Evolutionary conservation across 2,797 vertebrate species (phyloP).

Genomic region (Staurois parvus): DNA sequence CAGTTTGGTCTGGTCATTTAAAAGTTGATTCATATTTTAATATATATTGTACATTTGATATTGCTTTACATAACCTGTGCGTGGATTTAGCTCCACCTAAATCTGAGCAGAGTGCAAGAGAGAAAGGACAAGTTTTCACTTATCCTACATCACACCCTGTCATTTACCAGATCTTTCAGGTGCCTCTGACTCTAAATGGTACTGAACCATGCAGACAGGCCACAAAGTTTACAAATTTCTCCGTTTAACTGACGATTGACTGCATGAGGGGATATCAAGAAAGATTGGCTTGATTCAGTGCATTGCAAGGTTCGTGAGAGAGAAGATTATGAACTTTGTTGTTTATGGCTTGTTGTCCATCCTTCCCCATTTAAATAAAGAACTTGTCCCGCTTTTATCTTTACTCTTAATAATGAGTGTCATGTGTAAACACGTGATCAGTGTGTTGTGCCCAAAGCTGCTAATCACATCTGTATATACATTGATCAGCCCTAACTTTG

Average conservation of each 20-base stretch:
- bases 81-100: background rate
- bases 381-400: background rate
- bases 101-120: background rate
- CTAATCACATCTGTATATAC: too few relatives aligned
- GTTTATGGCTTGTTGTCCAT: background rate
- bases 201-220: background rate
- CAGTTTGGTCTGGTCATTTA: background rate
- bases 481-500: too few relatives aligned
- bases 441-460: too few relatives aligned
- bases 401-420: background rate
- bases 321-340: background rate
- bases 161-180: too few relatives aligned
- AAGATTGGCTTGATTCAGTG: background rate
- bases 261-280: background rate
- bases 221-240: background rate
- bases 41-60: too few relatives aligned
- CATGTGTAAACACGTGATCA: too few relatives aligned
- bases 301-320: background rate
- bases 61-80: background rate
- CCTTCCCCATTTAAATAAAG: background rate
- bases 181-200: background rate
- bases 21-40: too few relatives aligned
- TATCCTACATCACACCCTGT: background rate
- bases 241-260: background rate
- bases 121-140: background rate